Conservation (phyloP, 2,113 vertebrate species). For the Myxocyprinus asiaticus region DNA sequence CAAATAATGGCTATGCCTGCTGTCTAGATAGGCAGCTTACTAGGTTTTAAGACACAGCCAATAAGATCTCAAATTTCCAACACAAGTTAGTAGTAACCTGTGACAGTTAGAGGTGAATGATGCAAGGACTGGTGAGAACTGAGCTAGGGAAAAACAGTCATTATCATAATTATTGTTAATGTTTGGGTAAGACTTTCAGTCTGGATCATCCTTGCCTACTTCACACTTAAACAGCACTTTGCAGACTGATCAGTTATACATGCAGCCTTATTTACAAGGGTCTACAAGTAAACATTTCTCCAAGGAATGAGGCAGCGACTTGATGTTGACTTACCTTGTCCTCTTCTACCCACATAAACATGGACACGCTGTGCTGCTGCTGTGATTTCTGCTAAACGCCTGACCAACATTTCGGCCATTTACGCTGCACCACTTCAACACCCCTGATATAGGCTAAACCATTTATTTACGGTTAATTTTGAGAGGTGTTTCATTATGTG, state of each 20-base stretch:
- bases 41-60: too few relatives aligned
- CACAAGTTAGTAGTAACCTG: background rate
- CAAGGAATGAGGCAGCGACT: background rate
- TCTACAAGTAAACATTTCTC: constrained; percentile 23
- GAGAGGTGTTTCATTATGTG: background rate
- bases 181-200: background rate
- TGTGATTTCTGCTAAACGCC: constrained; percentile 15
- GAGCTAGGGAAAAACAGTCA: background rate
- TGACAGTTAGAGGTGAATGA: background rate
- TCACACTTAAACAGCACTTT: background rate
- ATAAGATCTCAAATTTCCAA: background rate
- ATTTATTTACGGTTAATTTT: background rate
- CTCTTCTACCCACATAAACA: constrained; percentile 17
- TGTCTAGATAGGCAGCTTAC: background rate
- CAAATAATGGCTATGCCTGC: background rate
- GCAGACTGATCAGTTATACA: background rate
- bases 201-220: background rate
- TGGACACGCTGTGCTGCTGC: constrained; percentile 13
- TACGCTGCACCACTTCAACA: background rate
- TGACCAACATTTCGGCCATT: background rate
- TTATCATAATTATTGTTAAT: constrained; percentile 7
- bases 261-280: background rate
- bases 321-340: constrained; percentile 3
- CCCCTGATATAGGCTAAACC: background rate
- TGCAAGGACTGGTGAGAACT: background rate